A percentile compares a stretch with the other conserved stretches of the same genome.
Evolutionary conservation across 2,888 invertebrate genomes (phyloP).

Genomic region (Callinectes sapidus): DNA sequence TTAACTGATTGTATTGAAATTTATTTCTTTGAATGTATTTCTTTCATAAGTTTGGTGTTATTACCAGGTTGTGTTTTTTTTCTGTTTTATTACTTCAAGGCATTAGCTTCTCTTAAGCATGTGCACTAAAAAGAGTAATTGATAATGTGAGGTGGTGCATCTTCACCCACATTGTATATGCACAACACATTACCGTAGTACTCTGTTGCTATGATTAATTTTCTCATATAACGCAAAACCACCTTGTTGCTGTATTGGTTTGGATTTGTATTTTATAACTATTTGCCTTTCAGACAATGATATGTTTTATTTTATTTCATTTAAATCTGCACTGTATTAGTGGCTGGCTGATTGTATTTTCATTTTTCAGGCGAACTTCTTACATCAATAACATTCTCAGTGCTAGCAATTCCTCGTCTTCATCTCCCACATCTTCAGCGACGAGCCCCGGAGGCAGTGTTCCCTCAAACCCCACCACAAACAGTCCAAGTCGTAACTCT

Average conservation of each 20-base stretch:
- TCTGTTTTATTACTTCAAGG: neutral
- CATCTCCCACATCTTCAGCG: constrained; percentile 10
- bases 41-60: neutral
- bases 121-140: too few species aligned
- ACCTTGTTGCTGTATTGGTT: too few species aligned
- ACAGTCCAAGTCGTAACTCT: constrained; percentile 10
- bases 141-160: neutral
- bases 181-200: neutral
- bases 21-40: neutral
- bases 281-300: neutral
- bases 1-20: neutral
- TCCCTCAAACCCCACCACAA: constrained; percentile 26
- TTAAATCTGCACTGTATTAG: neutral
- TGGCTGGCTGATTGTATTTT: constrained; percentile 26
- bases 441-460: neutral
- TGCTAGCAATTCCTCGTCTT: constrained; percentile 38
- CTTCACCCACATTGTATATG: neutral
- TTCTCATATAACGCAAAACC: too few species aligned
- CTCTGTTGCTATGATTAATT: too few species aligned
- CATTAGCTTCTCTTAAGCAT: too few species aligned
- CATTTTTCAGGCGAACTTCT: constrained; percentile 56
- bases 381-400: constrained; percentile 67
- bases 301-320: neutral
- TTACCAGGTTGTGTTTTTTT: neutral
- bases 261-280: too few species aligned